phyloP scores from a whole-genome alignment of 2,888 invertebrate genomes.

The Druceiella hillmani region DNA sequence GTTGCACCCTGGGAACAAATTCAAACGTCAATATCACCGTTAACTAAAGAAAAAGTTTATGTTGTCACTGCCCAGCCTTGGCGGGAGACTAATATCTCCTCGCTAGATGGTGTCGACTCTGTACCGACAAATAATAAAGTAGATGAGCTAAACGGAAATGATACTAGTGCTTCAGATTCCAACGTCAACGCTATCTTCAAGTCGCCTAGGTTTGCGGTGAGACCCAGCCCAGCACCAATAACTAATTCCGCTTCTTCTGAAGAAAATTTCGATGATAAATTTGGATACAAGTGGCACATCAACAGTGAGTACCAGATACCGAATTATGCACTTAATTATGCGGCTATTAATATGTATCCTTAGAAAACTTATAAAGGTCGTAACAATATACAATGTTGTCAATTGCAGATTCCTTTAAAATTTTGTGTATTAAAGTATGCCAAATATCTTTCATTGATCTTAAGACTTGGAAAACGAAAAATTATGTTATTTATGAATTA shows the following conservation, averaged over 20 bases:
- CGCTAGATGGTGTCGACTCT: conserved; percentile 28
- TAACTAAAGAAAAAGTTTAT: conserved; percentile 74
- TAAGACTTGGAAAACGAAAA: no score
- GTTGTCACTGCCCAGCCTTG: conserved; percentile 75
- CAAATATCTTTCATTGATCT: no score
- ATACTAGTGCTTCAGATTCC: conserved; percentile 30
- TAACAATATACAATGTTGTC: no score
- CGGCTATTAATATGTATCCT: no score
- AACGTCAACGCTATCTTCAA: conserved; percentile 39
- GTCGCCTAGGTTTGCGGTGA: conserved; percentile 50
- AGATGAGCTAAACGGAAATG: no score
- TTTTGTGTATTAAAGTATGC: no score
- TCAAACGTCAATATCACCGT: conserved; percentile 67
- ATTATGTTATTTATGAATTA: no score
- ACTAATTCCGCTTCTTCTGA: conserved; percentile 12
- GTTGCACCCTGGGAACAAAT: conserved; percentile 61
- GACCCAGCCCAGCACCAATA: conserved; percentile 34
- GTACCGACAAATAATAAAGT: conserved; percentile 15
- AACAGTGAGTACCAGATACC: no score
- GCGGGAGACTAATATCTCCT: conserved; percentile 31
- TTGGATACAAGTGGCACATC: no score
- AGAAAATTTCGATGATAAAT: conserved; percentile 22
- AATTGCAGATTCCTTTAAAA: no score
- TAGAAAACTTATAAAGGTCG: no score
- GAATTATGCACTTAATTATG: no score